Conservation (phyloP, 35 echinoderm and acorn worm genomes). For the Ophioderma brevispina region DNA sequence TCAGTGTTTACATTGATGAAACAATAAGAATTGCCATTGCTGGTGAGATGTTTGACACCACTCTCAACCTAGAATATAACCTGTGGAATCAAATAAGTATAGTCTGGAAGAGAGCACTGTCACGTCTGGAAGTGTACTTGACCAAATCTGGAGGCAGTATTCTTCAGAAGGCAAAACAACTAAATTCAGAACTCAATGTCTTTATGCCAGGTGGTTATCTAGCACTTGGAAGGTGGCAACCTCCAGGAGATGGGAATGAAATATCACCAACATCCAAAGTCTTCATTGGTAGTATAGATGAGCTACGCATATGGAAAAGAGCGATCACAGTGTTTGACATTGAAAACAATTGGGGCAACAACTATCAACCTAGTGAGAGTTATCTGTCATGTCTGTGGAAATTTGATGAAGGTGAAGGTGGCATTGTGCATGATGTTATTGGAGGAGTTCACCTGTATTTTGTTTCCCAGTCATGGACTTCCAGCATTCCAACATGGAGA, state of each 20-base stretch:
- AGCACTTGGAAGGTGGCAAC: constrained; percentile 70
- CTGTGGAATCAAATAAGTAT: constrained; percentile 68
- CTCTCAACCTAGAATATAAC: constrained; percentile 19
- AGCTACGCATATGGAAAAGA: constrained; percentile 74
- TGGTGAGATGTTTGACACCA: constrained; percentile 52
- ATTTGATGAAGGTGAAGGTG: constrained; percentile 82
- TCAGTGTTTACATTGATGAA: constrained; percentile 50
- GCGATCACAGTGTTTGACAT: constrained; percentile 62
- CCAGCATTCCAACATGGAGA: constrained; percentile 48
- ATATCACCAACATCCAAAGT: constrained; percentile 10
- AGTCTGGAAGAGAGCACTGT: constrained; percentile 40
- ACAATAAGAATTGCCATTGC: constrained; percentile 60
- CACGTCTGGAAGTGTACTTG: constrained; percentile 29
- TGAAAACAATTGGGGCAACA: constrained; percentile 6
- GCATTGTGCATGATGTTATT: constrained; percentile 45
- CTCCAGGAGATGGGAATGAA: constrained; percentile 30
- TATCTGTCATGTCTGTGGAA: constrained; percentile 77
- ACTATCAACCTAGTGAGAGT: constrained; percentile 31
- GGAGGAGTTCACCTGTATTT: constrained; percentile 41
- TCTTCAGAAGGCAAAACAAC: background rate
- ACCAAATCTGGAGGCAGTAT: constrained; percentile 14
- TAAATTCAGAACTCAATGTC: background rate
- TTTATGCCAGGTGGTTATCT: constrained; percentile 63
- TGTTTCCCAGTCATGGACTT: constrained; percentile 13
- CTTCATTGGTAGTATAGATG: constrained; percentile 70